Base-by-base conservation (phyloP, 2,888 invertebrate genomes). In the Protula sp. region DNA sequence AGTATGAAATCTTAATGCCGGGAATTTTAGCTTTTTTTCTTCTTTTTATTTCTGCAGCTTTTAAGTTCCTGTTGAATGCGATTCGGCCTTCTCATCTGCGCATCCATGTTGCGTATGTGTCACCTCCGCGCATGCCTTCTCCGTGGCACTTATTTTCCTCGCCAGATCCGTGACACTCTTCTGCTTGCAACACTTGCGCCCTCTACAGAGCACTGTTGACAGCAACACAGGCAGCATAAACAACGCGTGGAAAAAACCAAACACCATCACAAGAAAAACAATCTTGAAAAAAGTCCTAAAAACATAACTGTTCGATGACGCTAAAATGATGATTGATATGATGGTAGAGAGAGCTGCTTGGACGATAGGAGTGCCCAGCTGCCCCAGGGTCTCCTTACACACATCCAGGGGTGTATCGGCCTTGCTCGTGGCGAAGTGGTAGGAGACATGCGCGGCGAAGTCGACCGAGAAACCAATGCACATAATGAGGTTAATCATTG, bases 401-500 rank as follows among this genome's bases (percentile, higher is more conserved):
- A 88, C 85, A 31, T 91, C 90, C 58, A 89, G 87, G 0, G 92
- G 87, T n/a, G 85, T 84, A 72, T 86, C 86, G 19, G 89, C 88
- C 74, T 89, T 89, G 0, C 92, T 91, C 2, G 92, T 90, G 88
- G 94, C 92, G 81, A 94, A 94, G 0, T 93, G 92, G 76, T 94
- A 94, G 73, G 93, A 92, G 67, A 94, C 94, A 78, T 94, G 94
- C 1, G 94, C 94, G 0, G 94, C 94, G 79, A 94, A 95, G 76
- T 95, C 94, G 0, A 94, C 93, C 5, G 92, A 92, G 83, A 94
- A 94, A 56, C 94, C 94, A 63, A 94, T 93, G 80, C 94, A 94
- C 94, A 95, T 94, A 67, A 95, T 94, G 56, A 95, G 85, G 76
- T 94, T 94, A 65, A 95, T 94, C 94, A 95, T 94, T 0, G 94